A percentile compares a stretch with the other conserved stretches of the same genome.
Evolutionary conservation across 2,888 invertebrate species (phyloP).

Genomic region (Parapristionchus giblindavisi): DNA sequence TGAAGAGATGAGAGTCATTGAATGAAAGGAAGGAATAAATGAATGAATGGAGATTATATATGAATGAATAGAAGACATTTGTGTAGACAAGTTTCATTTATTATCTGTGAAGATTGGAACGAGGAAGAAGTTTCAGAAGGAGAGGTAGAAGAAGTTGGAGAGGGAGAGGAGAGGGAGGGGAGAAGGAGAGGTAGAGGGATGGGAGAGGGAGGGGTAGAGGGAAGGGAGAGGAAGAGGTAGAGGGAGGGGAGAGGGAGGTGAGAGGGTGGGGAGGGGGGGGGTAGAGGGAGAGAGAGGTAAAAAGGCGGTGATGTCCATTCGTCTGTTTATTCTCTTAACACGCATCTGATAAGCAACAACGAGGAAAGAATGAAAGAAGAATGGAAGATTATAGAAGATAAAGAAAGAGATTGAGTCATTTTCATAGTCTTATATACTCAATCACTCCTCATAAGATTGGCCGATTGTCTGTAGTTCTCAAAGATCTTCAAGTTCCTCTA

Average conservation of each 20-base stretch:
- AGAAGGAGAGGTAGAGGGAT: background rate
- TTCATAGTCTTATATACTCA: too few relatives aligned
- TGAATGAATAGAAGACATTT: too few relatives aligned
- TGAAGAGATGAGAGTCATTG: too few relatives aligned
- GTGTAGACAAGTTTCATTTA: background rate
- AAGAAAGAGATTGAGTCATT: too few relatives aligned
- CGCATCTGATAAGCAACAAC: background rate
- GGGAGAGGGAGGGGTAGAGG: background rate
- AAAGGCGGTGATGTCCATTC: background rate
- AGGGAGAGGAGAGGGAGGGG: background rate
- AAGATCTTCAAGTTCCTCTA: too few relatives aligned
- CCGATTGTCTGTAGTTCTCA: too few relatives aligned
- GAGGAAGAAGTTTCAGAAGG: background rate
- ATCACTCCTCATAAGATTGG: too few relatives aligned
- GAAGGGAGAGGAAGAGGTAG: too few relatives aligned
- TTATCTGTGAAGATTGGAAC: background rate
- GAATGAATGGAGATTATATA: too few relatives aligned
- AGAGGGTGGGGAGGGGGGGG: background rate
- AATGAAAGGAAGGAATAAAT: too few relatives aligned
- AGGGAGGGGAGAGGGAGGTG: background rate
- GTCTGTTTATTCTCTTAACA: background rate
- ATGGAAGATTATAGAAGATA: background rate
- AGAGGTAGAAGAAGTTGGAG: too few relatives aligned
- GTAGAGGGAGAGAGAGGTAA: background rate
- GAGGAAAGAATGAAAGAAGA: slow-evolving; percentile 1